Conservation (phyloP, 2,113 vertebrate species). For the Oryzias celebensis region DNA sequence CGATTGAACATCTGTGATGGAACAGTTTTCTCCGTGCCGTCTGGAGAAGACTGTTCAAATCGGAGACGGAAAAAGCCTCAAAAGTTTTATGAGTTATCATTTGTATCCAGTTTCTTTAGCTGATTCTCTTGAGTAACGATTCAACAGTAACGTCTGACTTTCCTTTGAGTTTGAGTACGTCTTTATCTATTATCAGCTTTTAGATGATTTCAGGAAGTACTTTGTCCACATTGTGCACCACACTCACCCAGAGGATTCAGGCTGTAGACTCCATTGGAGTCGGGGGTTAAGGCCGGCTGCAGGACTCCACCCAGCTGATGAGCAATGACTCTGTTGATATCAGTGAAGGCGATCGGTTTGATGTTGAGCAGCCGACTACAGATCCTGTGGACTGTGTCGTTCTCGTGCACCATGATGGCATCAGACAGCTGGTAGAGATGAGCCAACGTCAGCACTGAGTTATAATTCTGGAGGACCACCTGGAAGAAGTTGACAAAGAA, state of each 20-base stretch:
- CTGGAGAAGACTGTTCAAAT: no score
- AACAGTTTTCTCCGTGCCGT: no score
- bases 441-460: conserved; percentile 90
- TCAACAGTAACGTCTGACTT: no score
- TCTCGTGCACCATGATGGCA: conserved; percentile 93
- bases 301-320: conserved; percentile 91
- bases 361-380: conserved; percentile 89
- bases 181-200: no score
- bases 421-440: conserved; percentile 91
- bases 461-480: conserved; percentile 99
- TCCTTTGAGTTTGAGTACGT: no score
- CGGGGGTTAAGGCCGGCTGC: conserved; percentile 81
- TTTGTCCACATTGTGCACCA: background rate
- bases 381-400: conserved; percentile 88
- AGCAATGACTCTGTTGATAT: conserved; percentile 89
- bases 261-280: conserved; percentile 73
- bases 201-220: no score
- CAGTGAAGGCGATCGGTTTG: conserved; percentile 88
- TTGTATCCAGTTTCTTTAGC: no score
- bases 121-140: no score
- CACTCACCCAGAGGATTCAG: conserved; percentile 86
- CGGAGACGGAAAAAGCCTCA: no score
- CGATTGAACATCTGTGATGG: no score
- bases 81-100: no score
- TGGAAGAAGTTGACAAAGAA: conserved; percentile 43